Percentiles rank a stretch among this genome's conserved stretches.
phyloP scores from a whole-genome alignment of 1,140 invertebrate genomes.

The Ceratina calcarata region DNA sequence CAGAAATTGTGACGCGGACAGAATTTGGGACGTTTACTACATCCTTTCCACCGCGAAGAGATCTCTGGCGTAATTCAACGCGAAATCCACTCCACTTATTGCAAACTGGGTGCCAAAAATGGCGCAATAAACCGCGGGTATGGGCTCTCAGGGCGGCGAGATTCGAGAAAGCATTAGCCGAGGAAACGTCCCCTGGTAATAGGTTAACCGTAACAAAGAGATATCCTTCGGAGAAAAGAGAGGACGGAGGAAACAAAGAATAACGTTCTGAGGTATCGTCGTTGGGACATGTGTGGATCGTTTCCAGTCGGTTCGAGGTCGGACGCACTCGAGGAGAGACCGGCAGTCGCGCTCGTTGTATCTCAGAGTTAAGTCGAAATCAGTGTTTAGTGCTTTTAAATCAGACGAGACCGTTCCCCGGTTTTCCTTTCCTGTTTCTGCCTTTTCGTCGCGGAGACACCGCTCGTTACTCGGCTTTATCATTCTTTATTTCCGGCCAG shows the following conservation, averaged over 20 bases:
- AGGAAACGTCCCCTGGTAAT: slow-evolving; percentile 40
- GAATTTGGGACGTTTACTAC: too few species aligned
- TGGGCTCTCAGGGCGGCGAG: slow-evolving; percentile 18
- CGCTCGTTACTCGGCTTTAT: slow-evolving; percentile 44
- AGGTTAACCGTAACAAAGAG: slow-evolving; percentile 52
- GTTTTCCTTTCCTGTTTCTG: not conserved
- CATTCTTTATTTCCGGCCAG: slow-evolving; percentile 49
- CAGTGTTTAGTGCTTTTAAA: slow-evolving; percentile 76
- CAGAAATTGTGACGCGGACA: too few species aligned
- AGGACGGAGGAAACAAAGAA: not conserved
- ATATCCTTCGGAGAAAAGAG: slow-evolving; percentile 20
- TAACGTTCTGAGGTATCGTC: not conserved
- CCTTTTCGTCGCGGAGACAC: slow-evolving; percentile 10
- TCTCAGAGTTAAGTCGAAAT: slow-evolving; percentile 73
- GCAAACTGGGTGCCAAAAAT: slow-evolving; percentile 16
- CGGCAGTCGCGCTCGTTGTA: slow-evolving; percentile 56
- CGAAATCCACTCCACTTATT: not conserved
- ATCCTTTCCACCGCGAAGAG: too few species aligned
- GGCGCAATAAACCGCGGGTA: slow-evolving; percentile 4
- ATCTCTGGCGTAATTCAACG: not conserved
- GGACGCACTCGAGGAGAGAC: not conserved
- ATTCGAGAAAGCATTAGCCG: slow-evolving; percentile 36
- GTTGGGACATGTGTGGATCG: not conserved
- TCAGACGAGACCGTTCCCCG: slow-evolving; percentile 45
- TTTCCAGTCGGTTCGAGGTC: not conserved